phyloP scores from a whole-genome alignment of 30 jellyfish, hydroid and myxozoan genomes.

The Aurelia aurita region DNA sequence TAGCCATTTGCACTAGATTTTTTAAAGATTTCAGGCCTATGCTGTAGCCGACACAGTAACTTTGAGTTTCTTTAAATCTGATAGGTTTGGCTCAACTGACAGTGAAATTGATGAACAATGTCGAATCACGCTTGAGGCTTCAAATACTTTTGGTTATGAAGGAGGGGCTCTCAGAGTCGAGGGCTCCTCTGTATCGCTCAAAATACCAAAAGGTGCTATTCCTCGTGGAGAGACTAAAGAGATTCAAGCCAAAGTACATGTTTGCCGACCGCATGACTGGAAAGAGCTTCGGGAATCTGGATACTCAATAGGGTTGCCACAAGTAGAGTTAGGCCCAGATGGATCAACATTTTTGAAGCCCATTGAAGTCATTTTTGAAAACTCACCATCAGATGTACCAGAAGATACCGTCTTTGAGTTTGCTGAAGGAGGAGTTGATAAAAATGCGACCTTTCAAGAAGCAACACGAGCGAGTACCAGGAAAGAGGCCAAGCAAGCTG shows the following conservation, averaged over 20 bases:
- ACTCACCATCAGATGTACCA: neutral
- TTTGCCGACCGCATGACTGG: slow-evolving; percentile 46
- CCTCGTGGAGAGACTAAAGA: slow-evolving; percentile 16
- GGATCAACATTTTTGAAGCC: slow-evolving; percentile 33
- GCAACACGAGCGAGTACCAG: slow-evolving; percentile 1
- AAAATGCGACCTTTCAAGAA: neutral
- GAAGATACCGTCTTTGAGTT: slow-evolving; percentile 14
- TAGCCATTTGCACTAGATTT: too few species aligned
- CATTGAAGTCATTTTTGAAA: slow-evolving; percentile 10
- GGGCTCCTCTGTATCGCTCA: slow-evolving; percentile 17
- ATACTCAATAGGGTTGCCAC: slow-evolving; percentile 8
- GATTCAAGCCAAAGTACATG: slow-evolving; percentile 3
- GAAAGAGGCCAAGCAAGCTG: slow-evolving; percentile 18
- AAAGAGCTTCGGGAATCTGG: slow-evolving; percentile 7
- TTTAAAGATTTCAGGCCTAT: too few species aligned
- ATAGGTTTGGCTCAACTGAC: neutral
- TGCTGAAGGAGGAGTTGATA: slow-evolving; percentile 1
- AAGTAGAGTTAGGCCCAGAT: slow-evolving; percentile 34
- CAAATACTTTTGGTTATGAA: slow-evolving; percentile 6
- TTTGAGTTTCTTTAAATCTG: too few species aligned
- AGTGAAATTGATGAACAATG: neutral
- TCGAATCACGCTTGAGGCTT: neutral
- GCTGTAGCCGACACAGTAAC: too few species aligned
- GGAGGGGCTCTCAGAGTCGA: slow-evolving; percentile 21
- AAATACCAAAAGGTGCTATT: slow-evolving; percentile 43